These are phyloP conservation scores for Archilochus colubris DNA, from an alignment of 2,113 vertebrate genomes.

Conservation along the genomic window DNA sequence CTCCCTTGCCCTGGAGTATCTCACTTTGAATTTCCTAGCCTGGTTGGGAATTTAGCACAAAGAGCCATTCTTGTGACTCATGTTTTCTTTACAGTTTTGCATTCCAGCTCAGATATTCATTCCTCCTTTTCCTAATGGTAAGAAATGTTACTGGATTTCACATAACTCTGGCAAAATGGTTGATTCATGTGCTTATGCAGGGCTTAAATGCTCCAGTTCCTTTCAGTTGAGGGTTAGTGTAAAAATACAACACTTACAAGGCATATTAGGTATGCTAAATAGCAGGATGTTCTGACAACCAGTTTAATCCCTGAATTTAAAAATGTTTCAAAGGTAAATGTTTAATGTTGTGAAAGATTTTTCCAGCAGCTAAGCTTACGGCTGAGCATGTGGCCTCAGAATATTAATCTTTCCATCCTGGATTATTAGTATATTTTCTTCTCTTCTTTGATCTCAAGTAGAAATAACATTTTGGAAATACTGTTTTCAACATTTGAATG, in stretches of 20 bases:
- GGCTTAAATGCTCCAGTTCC: background rate
- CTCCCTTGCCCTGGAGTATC: conserved; percentile 8
- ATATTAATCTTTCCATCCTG: background rate
- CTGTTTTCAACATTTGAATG: fast-evolving
- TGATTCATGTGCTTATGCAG: background rate
- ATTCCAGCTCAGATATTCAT: conserved; percentile 28
- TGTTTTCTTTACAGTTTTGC: conserved; percentile 54
- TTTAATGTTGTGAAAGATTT: background rate
- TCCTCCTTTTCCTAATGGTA: background rate
- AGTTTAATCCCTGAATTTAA: background rate
- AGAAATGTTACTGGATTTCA: background rate
- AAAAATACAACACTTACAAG: background rate
- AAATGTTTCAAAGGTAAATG: background rate
- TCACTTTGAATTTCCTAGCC: background rate
- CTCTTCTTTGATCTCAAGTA: background rate
- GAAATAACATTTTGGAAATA: background rate
- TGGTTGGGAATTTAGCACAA: conserved; percentile 34
- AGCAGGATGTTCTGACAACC: background rate
- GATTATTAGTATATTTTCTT: background rate
- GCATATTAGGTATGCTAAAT: background rate
- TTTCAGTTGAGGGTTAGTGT: background rate
- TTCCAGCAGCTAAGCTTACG: background rate
- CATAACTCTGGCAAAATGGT: background rate
- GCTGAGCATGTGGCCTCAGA: background rate
- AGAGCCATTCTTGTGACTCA: conserved; percentile 41